These are phyloP conservation scores for Latrodectus elegans DNA, from an alignment of 2,888 invertebrate species.

Conservation along the genomic window DNA sequence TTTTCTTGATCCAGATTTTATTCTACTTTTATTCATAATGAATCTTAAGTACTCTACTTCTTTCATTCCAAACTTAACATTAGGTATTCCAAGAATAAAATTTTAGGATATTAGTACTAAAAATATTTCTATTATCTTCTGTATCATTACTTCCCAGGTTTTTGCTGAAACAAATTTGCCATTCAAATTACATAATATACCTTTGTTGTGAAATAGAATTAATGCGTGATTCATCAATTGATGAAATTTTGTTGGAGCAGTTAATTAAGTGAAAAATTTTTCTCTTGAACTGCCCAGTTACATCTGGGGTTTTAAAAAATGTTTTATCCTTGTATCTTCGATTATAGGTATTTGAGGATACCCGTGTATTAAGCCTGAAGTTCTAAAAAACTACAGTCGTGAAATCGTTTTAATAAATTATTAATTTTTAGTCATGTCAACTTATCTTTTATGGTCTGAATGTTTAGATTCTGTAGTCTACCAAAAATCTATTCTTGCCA, in stretches of 20 bases:
- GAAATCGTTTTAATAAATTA: neutral
- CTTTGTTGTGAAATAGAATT: neutral
- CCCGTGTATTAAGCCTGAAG: neutral
- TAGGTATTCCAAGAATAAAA: neutral
- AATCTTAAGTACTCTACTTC: neutral
- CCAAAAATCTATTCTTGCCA: neutral
- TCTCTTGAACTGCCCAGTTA: neutral
- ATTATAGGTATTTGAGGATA: neutral
- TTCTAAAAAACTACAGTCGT: neutral
- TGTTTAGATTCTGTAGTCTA: neutral
- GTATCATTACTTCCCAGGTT: neutral
- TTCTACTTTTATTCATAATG: neutral
- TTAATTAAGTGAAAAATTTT: neutral
- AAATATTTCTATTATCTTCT: neutral
- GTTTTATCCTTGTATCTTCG: constrained; percentile 6
- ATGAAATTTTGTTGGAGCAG: neutral
- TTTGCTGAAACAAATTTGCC: neutral
- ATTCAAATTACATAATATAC: neutral
- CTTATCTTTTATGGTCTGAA: constrained; percentile 13
- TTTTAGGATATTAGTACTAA: neutral
- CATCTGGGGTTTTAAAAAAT: neutral
- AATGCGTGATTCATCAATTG: neutral
- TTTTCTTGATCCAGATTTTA: neutral
- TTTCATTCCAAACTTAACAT: neutral
- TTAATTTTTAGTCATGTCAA: neutral